Percentiles rank a stretch among this genome's conserved stretches.
Evolutionary conservation across 2,797 vertebrate genomes (phyloP).

Genomic region (Lateolabrax maculatus): DNA sequence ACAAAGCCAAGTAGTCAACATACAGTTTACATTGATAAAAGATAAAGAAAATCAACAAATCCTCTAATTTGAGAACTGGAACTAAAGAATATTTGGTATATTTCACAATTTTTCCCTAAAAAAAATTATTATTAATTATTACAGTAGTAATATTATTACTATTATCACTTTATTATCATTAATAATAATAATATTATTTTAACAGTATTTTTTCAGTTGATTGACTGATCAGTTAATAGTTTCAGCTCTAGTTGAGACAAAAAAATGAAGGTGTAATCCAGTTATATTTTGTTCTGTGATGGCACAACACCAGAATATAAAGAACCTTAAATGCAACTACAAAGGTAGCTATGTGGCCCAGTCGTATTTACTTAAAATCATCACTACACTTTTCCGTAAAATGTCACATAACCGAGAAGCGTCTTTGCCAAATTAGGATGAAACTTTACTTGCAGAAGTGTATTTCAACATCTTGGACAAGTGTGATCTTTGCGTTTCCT

Average conservation of each 20-base stretch:
- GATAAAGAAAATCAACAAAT: neutral
- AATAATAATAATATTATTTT: no score
- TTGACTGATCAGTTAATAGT: no score
- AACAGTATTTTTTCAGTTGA: no score
- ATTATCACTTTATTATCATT: no score
- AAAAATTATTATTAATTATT: neutral
- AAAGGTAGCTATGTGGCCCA: neutral
- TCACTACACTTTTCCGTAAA: neutral
- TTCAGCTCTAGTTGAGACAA: neutral
- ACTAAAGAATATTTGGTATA: no score
- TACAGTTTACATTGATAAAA: no score
- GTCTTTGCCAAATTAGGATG: neutral
- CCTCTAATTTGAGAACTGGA: neutral
- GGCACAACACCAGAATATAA: neutral
- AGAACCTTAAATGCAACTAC: neutral
- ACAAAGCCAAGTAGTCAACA: neutral
- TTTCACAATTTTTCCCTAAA: neutral
- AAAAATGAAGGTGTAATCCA: neutral
- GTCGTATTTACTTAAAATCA: no score
- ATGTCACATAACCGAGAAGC: constrained; percentile 27
- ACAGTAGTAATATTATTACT: no score
- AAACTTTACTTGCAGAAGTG: neutral
- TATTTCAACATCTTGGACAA: constrained; percentile 43
- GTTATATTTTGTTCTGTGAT: neutral
- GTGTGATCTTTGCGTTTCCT: neutral